Evolutionary conservation across 1,140 invertebrate genomes (phyloP), one percentile per base, ranked within the genome.

Genomic region (Alviniconcha marisindica): DNA sequence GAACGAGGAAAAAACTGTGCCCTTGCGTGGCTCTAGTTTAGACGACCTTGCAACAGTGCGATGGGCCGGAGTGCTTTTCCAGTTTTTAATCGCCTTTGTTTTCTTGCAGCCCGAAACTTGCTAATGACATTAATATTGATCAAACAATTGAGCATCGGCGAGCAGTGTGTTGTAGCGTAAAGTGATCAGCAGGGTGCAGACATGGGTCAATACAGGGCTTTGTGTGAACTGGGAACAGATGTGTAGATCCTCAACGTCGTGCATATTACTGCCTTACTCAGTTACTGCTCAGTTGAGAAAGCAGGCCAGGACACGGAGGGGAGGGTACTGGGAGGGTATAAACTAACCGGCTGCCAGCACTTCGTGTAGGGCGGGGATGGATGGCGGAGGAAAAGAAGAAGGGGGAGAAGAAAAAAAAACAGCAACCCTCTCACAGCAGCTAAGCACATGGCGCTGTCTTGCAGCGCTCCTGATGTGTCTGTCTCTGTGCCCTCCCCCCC

Each of bases 61-160:
- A 69, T 56, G 40, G 44, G 40, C 54, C 24, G 2, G 42, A 12
- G 60, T 44, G 78, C 36, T 40, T 31, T 66, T 69, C 33, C n/a
- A 44, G 2, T 60, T 80, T 78, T 78, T 69, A 44, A 80, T 69
- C 60, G 78, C 60, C 56, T 69, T 80, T 80, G 56, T 66, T 80
- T 80, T 80, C 36, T 42, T 14, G 78, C 56, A 44, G 56, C 78
- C 56, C 14, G 21, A 60, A 42, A 69, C 51, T 60, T 78, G 78
- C 36, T 80, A 80, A 80, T 80, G 78, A 80, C 78, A 80, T 80
- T 80, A 80, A 40, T 80, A 80, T 80, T 69, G 78, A 80, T 80
- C 44, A 80, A 69, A 80, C 78, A 80, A 66, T 80, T 69, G 56
- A 42, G 51, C 78, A 44, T 60, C 56, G 78, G 51, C 56, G 56